phyloP scores from a whole-genome alignment of 2,797 vertebrate genomes.

The Stomatorhinus walkeri region DNA sequence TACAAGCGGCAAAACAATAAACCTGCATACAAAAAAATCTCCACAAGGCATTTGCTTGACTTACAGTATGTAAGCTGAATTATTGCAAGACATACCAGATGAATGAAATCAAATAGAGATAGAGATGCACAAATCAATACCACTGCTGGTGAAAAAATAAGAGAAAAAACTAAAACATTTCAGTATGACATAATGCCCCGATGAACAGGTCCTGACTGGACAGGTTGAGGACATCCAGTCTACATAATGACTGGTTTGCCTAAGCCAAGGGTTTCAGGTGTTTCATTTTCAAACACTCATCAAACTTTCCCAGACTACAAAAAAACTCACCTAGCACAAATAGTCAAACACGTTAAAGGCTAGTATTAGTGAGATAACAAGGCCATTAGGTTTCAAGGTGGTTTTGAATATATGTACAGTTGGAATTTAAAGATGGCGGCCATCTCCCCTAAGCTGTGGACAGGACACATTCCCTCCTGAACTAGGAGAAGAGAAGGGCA shows the following conservation, averaged over 20 bases:
- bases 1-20: conserved; percentile 37
- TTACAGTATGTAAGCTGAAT: conserved; percentile 48
- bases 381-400: background rate
- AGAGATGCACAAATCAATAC: conserved; percentile 48
- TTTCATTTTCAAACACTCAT: background rate
- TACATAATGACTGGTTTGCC: background rate
- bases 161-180: conserved; percentile 36
- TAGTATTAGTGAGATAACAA: background rate
- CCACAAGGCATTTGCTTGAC: conserved; percentile 19
- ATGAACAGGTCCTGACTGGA: conserved; percentile 15
- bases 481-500: background rate
- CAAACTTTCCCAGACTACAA: background rate
- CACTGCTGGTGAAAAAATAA: conserved; percentile 42
- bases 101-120: conserved; percentile 30
- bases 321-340: background rate
- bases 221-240: background rate
- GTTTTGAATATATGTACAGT: background rate
- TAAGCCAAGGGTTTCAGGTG: background rate
- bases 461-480: background rate
- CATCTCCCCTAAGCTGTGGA: background rate
- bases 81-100: conserved; percentile 40
- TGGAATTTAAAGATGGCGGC: background rate
- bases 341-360: background rate
- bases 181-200: conserved; percentile 38
- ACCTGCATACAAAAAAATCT: conserved; percentile 37